Evolutionary conservation across 1,140 invertebrate genomes (phyloP).

Genomic region (Hestina assimilis): DNA sequence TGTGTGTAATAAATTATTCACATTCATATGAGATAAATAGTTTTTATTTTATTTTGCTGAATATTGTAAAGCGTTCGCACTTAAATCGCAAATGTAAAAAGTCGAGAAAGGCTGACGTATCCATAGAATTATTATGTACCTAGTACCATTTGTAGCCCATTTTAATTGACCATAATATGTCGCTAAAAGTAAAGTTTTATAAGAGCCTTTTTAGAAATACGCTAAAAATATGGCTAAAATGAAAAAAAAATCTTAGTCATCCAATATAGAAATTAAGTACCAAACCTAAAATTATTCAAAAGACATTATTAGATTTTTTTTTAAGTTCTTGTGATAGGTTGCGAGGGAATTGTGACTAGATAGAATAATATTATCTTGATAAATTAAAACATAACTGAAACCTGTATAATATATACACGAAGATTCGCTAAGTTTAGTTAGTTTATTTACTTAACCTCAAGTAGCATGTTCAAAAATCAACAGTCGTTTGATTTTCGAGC

Average conservation of each 20-base stretch:
- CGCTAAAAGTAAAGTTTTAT: slow-evolving; percentile 23
- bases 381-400: not conserved
- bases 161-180: slow-evolving; percentile 29
- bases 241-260: slow-evolving; percentile 23
- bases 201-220: slow-evolving; percentile 31
- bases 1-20: not conserved
- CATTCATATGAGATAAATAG: not conserved
- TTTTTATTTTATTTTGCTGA: too few relatives aligned
- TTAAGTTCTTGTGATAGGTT: slow-evolving; percentile 4
- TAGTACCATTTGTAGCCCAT: too few relatives aligned
- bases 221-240: slow-evolving; percentile 11
- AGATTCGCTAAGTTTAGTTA: too few relatives aligned
- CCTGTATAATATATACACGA: too few relatives aligned
- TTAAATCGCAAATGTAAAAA: too few relatives aligned
- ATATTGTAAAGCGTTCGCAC: too few relatives aligned
- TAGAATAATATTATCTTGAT: not conserved
- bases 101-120: too few relatives aligned
- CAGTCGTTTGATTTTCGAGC: too few relatives aligned
- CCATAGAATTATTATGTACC: too few relatives aligned
- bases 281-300: slow-evolving; percentile 27
- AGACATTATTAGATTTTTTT: slow-evolving; percentile 25
- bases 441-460: too few relatives aligned
- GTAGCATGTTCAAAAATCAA: too few relatives aligned
- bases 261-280: slow-evolving; percentile 30
- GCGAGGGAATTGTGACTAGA: slow-evolving; percentile 6